Base-by-base conservation (phyloP, 2,888 invertebrate species). In the Norana najaformis region DNA sequence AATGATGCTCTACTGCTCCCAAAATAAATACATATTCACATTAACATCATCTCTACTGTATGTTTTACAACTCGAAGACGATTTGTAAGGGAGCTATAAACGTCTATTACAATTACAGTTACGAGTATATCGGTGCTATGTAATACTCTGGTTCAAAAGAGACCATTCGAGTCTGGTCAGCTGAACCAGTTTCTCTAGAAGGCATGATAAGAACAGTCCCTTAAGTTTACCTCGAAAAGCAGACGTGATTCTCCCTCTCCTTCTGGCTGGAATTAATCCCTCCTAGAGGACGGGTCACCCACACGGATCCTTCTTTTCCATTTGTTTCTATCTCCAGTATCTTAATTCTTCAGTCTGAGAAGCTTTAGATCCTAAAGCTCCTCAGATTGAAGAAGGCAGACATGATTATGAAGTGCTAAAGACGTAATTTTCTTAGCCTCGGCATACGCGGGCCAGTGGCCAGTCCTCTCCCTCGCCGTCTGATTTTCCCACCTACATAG, bases 1-100 rank as follows among this genome's bases (percentile, higher is more conserved):
- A 30, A 69, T 16, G 69, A 6, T n/a, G n/a, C 69, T 69, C n/a
- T n/a, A 69, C 69, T 47, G 69, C 69, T n/a, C 30, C 69, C 0
- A 69, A 69, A 69, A 69, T 69, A 69, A 69, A 69, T 69, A 69
- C 69, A 69, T n/a, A n/a, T 69, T n/a, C 30, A 69, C 69, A 69
- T 69, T 69, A n/a, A 69, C 69, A 69, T 69, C 69, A 69, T 69
- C 11, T 69, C 69, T n/a, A 30, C 30, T 69, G 69, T 13, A 69
- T 8, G 30, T 13, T 69, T 69, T 4, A 69, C 69, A 13, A 69
- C 69, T 69, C 69, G 30, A 69, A 30, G 69, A 69, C 11, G 69
- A 11, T 11, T 8, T 13, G 30, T n/a, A 69, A 69, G 1, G 69
- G 30, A 69, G 69, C 1, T n/a, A n/a, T 3, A 53, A 30, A 30